Conservation (phyloP, 2,888 invertebrate genomes). For the Nycteola revayana region DNA sequence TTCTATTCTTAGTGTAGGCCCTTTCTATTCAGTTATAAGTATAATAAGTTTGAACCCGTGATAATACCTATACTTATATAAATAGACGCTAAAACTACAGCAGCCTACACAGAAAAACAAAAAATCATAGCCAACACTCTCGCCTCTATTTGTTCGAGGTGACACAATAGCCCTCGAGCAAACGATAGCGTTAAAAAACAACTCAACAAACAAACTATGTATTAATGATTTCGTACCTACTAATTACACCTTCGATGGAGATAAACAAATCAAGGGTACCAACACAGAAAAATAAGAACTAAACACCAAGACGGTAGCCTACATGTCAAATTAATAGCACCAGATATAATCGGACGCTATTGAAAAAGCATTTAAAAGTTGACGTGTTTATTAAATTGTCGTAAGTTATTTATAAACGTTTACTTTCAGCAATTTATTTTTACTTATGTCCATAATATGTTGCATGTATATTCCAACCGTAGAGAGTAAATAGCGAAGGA, state of each 20-base stretch:
- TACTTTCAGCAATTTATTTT: no score
- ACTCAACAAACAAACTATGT: background rate
- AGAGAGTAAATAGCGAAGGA: no score
- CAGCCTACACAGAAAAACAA: slow-evolving; percentile 2
- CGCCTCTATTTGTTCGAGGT: slow-evolving; percentile 10
- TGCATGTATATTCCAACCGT: no score
- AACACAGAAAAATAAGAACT: slow-evolving; percentile 43
- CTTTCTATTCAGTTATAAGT: no score
- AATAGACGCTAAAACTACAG: no score
- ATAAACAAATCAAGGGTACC: background rate
- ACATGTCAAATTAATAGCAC: slow-evolving; percentile 67
- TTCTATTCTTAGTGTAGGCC: no score
- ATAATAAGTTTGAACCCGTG: no score
- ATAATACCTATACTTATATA: no score
- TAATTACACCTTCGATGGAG: slow-evolving; percentile 2
- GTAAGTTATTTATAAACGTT: slow-evolving; percentile 71
- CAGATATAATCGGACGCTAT: slow-evolving; percentile 65
- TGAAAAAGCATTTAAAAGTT: slow-evolving; percentile 69
- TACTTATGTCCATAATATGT: no score
- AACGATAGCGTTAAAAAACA: background rate
- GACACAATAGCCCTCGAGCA: slow-evolving; percentile 7
- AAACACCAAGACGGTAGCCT: slow-evolving; percentile 64
- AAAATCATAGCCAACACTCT: background rate
- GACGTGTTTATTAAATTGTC: slow-evolving; percentile 80
- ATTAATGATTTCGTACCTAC: background rate